Evolutionary conservation across 2,888 invertebrate genomes (phyloP), one percentile per base, ranked within the genome.

Genomic region (Cataglyphis albicans): DNA sequence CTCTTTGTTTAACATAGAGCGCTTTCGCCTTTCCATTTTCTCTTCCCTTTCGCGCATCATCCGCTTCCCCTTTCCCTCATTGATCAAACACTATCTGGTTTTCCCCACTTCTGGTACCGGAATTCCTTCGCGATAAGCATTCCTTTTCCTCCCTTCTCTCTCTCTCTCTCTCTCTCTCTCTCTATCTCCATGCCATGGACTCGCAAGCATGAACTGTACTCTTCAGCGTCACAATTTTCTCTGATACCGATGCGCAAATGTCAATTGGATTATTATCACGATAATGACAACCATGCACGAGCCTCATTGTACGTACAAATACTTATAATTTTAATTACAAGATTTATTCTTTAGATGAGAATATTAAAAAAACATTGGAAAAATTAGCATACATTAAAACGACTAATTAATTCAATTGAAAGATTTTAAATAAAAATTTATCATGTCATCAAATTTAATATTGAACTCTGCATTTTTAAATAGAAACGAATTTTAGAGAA

Each of bases 21-120:
- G 48, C 21, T 18, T 67, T 65, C 67, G 70, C 75, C 81, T 80
- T 82, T 48, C 63, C 82, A 64, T 48, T 78, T 75, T 63, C 65
- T 64, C 32, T 44, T 25, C 44, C 25, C 63, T 63, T 63, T 41
- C 29, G 57, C 18, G 10, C 18, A 32, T 73, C 38, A 61, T 18
- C 72, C 65, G 38, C 48, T 73, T 80, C 80, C 76, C 21, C 70
- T 83, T 82, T 80, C 61, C 48, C 76, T 91, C 91, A 89, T 91
- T 90, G 91, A 92, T 91, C 91, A 92, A 91, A 91, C 91, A 88
- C 84, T 89, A 90, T 90, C 90, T 89, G 85, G 84, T 88, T 83
- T 87, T 87, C 84, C 87, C 86, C 84, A 80, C 87, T 82, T 87
- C 72, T 59, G 41, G 48, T 73, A 55, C 61, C 63, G 48, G 64